phyloP scores from a whole-genome alignment of 2,113 vertebrate species.

The Oostethus manadensis region DNA sequence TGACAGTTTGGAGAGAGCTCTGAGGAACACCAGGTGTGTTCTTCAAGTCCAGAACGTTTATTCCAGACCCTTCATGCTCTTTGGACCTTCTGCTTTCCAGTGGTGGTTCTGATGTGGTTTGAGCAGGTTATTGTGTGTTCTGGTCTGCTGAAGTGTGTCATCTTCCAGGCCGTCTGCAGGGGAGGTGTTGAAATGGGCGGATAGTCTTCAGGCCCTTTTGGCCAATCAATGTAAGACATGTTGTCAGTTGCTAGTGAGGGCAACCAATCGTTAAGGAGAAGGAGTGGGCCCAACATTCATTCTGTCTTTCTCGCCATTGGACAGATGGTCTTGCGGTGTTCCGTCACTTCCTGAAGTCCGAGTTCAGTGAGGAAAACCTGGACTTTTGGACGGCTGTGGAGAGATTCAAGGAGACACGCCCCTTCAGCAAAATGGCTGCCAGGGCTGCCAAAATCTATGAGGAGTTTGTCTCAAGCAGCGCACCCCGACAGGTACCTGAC shows the following conservation, averaged over 20 bases:
- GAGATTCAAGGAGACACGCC: constrained; percentile 84
- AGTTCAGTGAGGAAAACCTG: constrained; percentile 95
- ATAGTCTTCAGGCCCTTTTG: constrained; percentile 85
- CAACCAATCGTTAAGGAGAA: background rate
- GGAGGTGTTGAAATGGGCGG: constrained; percentile 85
- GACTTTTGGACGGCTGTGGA: constrained; percentile 97
- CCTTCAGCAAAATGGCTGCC: constrained; percentile 83
- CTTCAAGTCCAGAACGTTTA: background rate
- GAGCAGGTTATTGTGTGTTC: background rate
- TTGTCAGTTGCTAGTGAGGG: background rate
- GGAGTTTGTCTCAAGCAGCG: constrained; percentile 84
- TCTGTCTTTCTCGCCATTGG: constrained; percentile 11
- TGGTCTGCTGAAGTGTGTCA: constrained; percentile 2
- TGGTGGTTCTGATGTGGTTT: background rate
- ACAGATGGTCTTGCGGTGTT: constrained; percentile 88
- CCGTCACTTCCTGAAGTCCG: constrained; percentile 86
- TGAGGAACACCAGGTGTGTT: constrained; percentile 61
- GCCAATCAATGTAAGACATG: constrained; percentile 81
- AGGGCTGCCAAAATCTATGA: constrained; percentile 84
- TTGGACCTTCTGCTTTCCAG: no score
- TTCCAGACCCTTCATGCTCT: background rate
- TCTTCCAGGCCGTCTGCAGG: constrained; percentile 73
- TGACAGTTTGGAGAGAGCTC: constrained; percentile 83
- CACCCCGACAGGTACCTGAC: constrained; percentile 53
- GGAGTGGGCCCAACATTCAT: background rate